Conservation (phyloP, 1,140 invertebrate genomes). For the Lysiphlebus fabarum region DNA sequence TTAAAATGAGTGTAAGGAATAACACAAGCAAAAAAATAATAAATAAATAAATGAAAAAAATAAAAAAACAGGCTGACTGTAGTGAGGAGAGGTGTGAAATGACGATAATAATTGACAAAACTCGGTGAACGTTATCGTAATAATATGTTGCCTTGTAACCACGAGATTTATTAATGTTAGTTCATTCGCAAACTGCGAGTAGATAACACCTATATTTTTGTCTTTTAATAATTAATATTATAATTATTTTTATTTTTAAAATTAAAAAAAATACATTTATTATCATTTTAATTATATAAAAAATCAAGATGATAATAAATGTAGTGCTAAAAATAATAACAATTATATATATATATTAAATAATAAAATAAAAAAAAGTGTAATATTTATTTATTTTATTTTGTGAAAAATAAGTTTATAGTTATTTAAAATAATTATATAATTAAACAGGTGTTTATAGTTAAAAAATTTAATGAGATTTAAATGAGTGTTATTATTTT, state of each 20-base stretch:
- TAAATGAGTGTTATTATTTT: too few species aligned
- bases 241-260: too few species aligned
- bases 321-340: background rate
- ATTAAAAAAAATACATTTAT: too few species aligned
- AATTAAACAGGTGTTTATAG: too few species aligned
- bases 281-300: too few species aligned
- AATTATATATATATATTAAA: too few species aligned
- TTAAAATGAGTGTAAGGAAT: too few species aligned
- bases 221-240: background rate
- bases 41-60: too few species aligned
- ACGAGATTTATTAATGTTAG: constrained; percentile 37
- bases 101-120: constrained; percentile 44
- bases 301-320: background rate
- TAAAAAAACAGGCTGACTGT: background rate
- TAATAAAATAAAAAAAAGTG: background rate
- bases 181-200: constrained; percentile 34
- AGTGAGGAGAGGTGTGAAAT: constrained; percentile 37
- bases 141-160: constrained; percentile 25
- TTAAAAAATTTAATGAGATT: too few species aligned
- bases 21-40: too few species aligned
- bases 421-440: too few species aligned
- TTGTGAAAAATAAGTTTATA: too few species aligned
- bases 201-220: constrained; percentile 32
- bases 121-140: constrained; percentile 27
- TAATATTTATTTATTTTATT: background rate